Conservation (phyloP, 2,113 vertebrate species). For the Urocolius indicus region DNA sequence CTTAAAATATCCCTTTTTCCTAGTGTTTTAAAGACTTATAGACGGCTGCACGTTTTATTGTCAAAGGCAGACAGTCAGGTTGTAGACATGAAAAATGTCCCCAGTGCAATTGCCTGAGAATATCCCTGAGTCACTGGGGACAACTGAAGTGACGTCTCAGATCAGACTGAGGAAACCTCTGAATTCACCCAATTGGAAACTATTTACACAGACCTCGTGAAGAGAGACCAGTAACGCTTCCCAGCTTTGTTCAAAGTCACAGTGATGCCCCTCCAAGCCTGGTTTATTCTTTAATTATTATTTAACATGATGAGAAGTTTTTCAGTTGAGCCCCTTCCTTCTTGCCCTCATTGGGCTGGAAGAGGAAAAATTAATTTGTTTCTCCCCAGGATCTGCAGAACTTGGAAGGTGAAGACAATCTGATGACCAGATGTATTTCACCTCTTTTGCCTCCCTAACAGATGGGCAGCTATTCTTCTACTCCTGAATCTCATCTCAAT, state of each 20-base stretch:
- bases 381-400: neutral
- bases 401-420: neutral
- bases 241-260: slow-evolving; percentile 1
- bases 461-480: slow-evolving; percentile 15
- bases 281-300: neutral
- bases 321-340: neutral
- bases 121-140: neutral
- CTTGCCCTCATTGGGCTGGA: neutral
- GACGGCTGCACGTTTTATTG: neutral
- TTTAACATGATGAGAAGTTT: neutral
- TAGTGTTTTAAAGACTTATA: neutral
- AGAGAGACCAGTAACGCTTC: neutral
- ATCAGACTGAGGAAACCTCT: neutral
- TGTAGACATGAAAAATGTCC: neutral
- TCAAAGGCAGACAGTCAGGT: slow-evolving; percentile 27
- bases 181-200: neutral
- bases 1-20: neutral
- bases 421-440: neutral
- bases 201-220: neutral
- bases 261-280: neutral
- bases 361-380: neutral
- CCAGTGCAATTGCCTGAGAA: neutral
- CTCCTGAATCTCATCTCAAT: neutral
- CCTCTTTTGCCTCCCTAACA: neutral
- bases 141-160: neutral